These are phyloP conservation scores for Melanaphis sacchari DNA, from an alignment of 1,140 invertebrate species.

Conservation along the genomic window DNA sequence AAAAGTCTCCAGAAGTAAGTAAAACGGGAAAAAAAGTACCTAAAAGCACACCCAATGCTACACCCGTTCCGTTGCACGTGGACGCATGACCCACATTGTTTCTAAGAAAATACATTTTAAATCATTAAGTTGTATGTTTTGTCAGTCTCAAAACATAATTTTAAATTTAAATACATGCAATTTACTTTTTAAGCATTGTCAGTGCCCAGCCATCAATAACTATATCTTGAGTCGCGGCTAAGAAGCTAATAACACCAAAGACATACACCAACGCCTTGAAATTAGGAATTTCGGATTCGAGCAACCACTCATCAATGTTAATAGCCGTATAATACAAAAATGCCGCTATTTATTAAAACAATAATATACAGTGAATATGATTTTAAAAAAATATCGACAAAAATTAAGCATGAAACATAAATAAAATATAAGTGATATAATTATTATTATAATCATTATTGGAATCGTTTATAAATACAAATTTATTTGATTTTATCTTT, in stretches of 20 bases:
- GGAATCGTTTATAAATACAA: neutral
- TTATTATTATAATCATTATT: neutral
- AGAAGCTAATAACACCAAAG: constrained; percentile 56
- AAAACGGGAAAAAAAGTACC: constrained; percentile 97
- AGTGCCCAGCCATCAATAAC: constrained; percentile 71
- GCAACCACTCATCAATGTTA: constrained; percentile 78
- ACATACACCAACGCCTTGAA: neutral
- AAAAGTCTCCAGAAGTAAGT: constrained; percentile 94
- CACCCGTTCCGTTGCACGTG: constrained; percentile 97
- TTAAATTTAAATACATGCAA: neutral
- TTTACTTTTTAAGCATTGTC: constrained; percentile 65
- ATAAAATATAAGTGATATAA: neutral
- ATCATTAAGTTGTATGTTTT: neutral
- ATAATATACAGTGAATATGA: neutral
- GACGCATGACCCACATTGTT: constrained; percentile 98
- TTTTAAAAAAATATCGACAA: neutral
- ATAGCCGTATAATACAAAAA: constrained; percentile 85
- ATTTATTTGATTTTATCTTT: neutral
- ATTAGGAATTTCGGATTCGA: constrained; percentile 61
- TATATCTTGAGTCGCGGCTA: constrained; percentile 99
- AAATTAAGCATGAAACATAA: neutral
- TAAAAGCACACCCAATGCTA: constrained; percentile 96
- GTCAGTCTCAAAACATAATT: neutral
- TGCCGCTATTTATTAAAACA: neutral
- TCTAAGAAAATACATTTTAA: constrained; percentile 58